phyloP scores from a whole-genome alignment of 2,797 vertebrate genomes.

The Pipistrellus pygmaeus region DNA sequence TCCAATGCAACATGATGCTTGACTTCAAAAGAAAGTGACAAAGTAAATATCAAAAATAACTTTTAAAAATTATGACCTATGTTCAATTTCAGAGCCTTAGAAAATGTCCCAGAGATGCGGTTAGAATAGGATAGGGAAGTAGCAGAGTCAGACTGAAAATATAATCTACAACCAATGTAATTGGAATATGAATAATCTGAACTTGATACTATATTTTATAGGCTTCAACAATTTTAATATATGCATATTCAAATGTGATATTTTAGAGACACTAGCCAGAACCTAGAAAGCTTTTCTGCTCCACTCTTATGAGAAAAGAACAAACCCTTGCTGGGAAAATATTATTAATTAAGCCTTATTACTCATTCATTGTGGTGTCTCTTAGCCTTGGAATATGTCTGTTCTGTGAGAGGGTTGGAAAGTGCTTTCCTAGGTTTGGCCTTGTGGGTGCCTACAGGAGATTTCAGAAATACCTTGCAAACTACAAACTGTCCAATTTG shows the following conservation, averaged over 20 bases:
- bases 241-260: neutral
- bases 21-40: neutral
- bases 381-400: slow-evolving; percentile 24
- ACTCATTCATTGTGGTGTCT: neutral
- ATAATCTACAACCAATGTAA: neutral
- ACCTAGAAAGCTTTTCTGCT: neutral
- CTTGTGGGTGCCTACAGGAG: neutral
- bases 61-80: neutral
- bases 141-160: slow-evolving; percentile 31
- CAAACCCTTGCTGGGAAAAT: slow-evolving; percentile 18
- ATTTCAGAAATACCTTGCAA: slow-evolving; percentile 30
- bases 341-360: slow-evolving; percentile 16
- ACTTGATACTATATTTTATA: neutral
- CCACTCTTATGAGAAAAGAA: slow-evolving; percentile 25
- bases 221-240: neutral
- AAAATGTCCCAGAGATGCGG: neutral
- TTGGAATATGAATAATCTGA: slow-evolving; percentile 10
- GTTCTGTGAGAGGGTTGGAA: neutral
- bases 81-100: neutral
- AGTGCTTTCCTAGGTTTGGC: slow-evolving; percentile 6
- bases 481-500: neutral
- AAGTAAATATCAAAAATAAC: neutral
- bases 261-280: neutral
- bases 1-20: neutral
- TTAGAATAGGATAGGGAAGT: neutral